Evolutionary conservation across 1,140 invertebrate species (phyloP).

Genomic region (Phenacoccus solenopsis): DNA sequence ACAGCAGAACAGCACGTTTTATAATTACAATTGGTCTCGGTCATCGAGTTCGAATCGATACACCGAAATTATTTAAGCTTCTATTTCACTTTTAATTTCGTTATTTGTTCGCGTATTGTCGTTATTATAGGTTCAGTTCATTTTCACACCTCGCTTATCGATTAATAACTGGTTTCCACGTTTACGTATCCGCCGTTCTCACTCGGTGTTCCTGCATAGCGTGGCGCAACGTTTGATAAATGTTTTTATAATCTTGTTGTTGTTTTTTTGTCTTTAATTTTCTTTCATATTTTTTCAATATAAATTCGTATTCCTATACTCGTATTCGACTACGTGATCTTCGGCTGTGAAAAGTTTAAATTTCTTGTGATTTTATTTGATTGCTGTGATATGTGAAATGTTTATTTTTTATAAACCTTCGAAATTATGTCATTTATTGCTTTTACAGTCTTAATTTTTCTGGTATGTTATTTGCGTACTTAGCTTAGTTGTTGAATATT

Average conservation of each 20-base stretch:
- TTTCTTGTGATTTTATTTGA: too few relatives aligned
- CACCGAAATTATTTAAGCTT: slow-evolving; percentile 4
- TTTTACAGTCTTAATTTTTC: not conserved
- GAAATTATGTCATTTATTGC: slow-evolving; percentile 6
- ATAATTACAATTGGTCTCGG: slow-evolving; percentile 4
- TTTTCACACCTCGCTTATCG: not conserved
- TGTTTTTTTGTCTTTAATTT: not conserved
- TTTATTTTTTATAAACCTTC: not conserved
- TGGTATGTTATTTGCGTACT: not conserved
- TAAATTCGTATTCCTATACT: not conserved
- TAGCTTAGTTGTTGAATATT: too few relatives aligned
- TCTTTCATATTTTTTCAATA: not conserved
- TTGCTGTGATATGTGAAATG: not conserved
- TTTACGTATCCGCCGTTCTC: not conserved
- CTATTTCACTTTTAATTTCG: not conserved
- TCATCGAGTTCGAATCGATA: not conserved
- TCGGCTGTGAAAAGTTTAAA: too few relatives aligned
- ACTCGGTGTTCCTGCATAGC: not conserved
- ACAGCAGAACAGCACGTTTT: not conserved
- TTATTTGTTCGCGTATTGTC: slow-evolving; percentile 8
- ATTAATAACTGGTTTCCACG: not conserved
- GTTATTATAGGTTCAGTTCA: not conserved
- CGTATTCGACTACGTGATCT: too few relatives aligned
- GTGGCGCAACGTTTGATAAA: not conserved
- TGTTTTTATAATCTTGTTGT: not conserved